These are phyloP conservation scores for Dascillus cervinus DNA, from an alignment of 2,888 invertebrate genomes.

Conservation along the genomic window DNA sequence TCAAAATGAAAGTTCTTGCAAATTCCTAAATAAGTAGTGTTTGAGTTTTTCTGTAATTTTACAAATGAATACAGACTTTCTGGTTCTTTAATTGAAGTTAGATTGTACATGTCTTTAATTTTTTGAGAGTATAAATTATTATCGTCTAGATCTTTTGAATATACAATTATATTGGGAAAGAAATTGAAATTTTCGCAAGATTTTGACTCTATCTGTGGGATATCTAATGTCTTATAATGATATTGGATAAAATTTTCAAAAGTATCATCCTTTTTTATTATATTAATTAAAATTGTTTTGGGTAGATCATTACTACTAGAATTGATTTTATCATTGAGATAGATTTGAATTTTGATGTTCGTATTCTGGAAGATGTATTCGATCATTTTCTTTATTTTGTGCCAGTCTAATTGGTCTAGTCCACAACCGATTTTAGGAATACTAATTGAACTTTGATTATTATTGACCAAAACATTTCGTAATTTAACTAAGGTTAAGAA, in stretches of 20 bases:
- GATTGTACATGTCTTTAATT: constrained; percentile 1
- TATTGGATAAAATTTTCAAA: constrained; percentile 5
- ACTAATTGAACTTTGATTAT: too few species aligned
- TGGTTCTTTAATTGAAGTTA: constrained; percentile 1
- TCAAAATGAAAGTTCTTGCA: constrained; percentile 4
- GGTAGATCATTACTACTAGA: too few species aligned
- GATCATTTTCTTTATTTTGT: too few species aligned
- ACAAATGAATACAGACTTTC: neutral
- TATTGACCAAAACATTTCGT: too few species aligned
- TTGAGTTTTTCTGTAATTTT: neutral
- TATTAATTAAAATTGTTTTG: too few species aligned
- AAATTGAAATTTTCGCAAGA: neutral
- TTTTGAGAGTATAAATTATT: constrained; percentile 1
- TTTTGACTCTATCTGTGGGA: neutral
- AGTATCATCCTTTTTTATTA: constrained; percentile 1
- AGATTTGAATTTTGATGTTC: too few species aligned
- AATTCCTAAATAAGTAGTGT: constrained; percentile 2
- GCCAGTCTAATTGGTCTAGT: too few species aligned
- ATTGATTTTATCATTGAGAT: too few species aligned
- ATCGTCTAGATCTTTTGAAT: constrained; percentile 3
- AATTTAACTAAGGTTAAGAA: too few species aligned
- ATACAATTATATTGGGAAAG: constrained; percentile 3
- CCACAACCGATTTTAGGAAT: too few species aligned
- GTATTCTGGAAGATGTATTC: too few species aligned
- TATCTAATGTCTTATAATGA: constrained; percentile 2